Conservation (phyloP, 2,888 invertebrate species). For the Dione juno region DNA sequence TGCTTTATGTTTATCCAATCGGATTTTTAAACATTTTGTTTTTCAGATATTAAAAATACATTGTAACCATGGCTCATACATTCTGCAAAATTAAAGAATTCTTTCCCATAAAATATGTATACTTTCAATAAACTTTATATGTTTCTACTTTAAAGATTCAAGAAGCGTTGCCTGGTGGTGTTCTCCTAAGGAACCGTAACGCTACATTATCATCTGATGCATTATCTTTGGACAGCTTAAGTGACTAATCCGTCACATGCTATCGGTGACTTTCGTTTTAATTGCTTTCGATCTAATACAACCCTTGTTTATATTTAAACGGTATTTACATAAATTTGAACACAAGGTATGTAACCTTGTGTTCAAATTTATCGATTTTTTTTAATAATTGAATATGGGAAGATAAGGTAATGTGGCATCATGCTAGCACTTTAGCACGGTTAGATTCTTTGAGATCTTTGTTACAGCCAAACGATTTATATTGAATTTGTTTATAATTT, state of each 20-base stretch:
- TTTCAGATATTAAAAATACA: neutral
- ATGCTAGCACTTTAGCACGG: no score
- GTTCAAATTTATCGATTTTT: neutral
- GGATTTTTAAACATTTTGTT: neutral
- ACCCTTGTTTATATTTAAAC: neutral
- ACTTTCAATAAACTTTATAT: neutral
- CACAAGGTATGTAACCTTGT: no score
- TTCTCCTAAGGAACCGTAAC: constrained; percentile 24
- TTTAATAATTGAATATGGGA: no score
- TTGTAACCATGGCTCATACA: no score
- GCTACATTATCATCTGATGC: constrained; percentile 36
- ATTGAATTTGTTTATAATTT: no score
- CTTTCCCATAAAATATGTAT: neutral
- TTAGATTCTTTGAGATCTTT: no score
- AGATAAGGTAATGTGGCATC: no score
- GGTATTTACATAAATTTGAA: neutral
- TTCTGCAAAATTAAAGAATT: neutral
- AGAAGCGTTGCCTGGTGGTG: neutral
- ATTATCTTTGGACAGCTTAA: constrained; percentile 36
- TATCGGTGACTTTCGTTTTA: constrained; percentile 9
- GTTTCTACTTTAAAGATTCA: neutral
- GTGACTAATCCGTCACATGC: constrained; percentile 37
- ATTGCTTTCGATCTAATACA: neutral
- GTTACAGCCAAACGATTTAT: no score
- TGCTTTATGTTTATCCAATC: neutral